Evolutionary conservation across 2,888 invertebrate genomes (phyloP).

Genomic region (Scaptomyza parva): DNA sequence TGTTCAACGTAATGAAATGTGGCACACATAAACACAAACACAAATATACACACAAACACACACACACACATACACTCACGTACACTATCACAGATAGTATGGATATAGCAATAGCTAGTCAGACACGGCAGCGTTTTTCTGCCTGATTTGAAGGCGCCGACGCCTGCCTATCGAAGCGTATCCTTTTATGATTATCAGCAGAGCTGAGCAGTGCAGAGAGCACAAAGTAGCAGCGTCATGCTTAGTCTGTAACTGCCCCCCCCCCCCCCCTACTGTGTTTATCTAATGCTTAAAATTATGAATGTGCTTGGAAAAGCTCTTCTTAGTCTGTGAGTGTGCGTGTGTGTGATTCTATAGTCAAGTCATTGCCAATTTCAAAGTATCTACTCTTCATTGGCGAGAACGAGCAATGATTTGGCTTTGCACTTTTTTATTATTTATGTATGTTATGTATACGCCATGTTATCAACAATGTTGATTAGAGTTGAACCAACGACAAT

Average conservation of each 20-base stretch:
- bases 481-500: conserved; percentile 31
- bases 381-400: conserved; percentile 28
- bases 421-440: conserved; percentile 15
- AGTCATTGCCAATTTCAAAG: conserved; percentile 53
- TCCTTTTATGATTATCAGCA: conserved; percentile 72
- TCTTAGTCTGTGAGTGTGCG: conserved; percentile 15
- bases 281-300: conserved; percentile 69
- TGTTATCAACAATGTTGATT: conserved; percentile 35
- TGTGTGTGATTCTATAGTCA: conserved; percentile 37
- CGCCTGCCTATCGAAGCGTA: conserved; percentile 70
- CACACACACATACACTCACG: conserved; percentile 16
- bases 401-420: conserved; percentile 5
- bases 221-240: conserved; percentile 56
- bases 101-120: conserved; percentile 60
- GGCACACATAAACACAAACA: conserved; percentile 38
- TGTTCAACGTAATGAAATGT: conserved; percentile 77
- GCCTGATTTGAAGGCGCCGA: conserved; percentile 72
- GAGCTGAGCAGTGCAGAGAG: conserved; percentile 19
- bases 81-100: conserved; percentile 5
- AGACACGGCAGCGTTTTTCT: conserved; percentile 76
- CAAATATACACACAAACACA: conserved; percentile 22
- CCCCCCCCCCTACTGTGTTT: conserved; percentile 39
- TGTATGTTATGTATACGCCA: conserved; percentile 42
- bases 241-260: conserved; percentile 29
- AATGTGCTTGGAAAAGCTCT: conserved; percentile 40